Base-by-base conservation (phyloP, 2,797 vertebrate genomes). In the Acanthornis magna region DNA sequence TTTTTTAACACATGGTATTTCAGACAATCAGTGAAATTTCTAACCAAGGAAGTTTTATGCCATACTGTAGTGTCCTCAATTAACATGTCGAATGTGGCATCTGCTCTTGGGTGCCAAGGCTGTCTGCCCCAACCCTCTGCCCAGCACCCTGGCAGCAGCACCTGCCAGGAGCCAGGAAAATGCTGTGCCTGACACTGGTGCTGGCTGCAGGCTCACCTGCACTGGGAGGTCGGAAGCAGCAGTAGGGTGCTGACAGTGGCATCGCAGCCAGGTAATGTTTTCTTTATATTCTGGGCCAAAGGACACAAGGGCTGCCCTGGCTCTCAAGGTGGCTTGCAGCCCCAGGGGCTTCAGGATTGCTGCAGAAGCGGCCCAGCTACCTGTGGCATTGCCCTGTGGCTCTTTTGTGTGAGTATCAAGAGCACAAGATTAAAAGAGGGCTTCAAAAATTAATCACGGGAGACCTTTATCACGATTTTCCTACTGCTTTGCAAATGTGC, bases 141-240 rank as follows among this genome's bases (percentile, higher is more conserved):
- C n/a, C 32, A 38, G 16, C 21, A 55, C 11, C 19, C 71, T 34
- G 68, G 38, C 32, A 80, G 58, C 9, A 14, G 7, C 25, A 40
- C 50, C 72, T 72, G n/a, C 30, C 15, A 6, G n/a, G 42, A 65
- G 70, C 38, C 7, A 8, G 34, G 16, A 58, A 42, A 74, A 72
- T 3, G 3, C 25, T 1, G 0, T 8, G 5, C 6, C 8, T 29
- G n/a, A 36, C 0, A 7, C 30, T 1, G 4, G 36, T 63, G 36
- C 29, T 67, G 58, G 36, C 18, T 38, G 47, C 40, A 54, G 58
- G 36, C 38, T 71, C 38, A 40, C 30, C n/a, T 1, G 1, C 11
- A 5, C 65, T 32, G 42, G 19, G 25, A 53, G 27, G 19, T 10
- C 1, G 2, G 42, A 57, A 40, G 61, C 0, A 1, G 54, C 53